These are phyloP conservation scores for Piprites chloris DNA, from an alignment of 2,113 vertebrate genomes.

Conservation along the genomic window DNA sequence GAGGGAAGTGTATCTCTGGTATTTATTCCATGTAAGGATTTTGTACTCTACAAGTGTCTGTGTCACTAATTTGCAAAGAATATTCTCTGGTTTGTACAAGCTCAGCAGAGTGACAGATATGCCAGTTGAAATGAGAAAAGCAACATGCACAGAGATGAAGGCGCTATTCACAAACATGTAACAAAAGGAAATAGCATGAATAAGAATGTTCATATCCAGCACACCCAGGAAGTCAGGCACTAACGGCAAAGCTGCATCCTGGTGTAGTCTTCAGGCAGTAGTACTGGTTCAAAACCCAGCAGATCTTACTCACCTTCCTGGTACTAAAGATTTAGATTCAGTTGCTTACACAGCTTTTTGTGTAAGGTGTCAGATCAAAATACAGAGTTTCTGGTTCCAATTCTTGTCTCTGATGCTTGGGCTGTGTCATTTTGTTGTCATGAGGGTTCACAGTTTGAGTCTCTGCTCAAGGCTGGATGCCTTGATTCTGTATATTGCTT, in stretches of 20 bases:
- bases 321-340: fast-evolving
- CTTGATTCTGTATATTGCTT: not conserved
- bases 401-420: not conserved
- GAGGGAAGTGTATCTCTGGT: not conserved
- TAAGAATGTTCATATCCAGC: not conserved
- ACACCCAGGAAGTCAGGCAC: not conserved
- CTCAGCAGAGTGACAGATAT: not conserved
- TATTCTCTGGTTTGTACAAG: not conserved
- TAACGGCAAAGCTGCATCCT: not conserved
- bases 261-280: not conserved
- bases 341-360: not conserved
- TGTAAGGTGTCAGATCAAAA: not conserved
- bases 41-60: not conserved
- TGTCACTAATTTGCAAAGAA: not conserved
- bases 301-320: not conserved
- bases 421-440: not conserved
- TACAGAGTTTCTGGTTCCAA: not conserved
- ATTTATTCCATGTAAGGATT: not conserved
- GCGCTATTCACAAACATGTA: not conserved
- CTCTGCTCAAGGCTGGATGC: not conserved
- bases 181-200: not conserved
- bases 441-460: not conserved
- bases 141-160: not conserved
- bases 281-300: not conserved
- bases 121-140: not conserved